phyloP scores from a whole-genome alignment of 2,113 vertebrate species.

The Guaruba guarouba region DNA sequence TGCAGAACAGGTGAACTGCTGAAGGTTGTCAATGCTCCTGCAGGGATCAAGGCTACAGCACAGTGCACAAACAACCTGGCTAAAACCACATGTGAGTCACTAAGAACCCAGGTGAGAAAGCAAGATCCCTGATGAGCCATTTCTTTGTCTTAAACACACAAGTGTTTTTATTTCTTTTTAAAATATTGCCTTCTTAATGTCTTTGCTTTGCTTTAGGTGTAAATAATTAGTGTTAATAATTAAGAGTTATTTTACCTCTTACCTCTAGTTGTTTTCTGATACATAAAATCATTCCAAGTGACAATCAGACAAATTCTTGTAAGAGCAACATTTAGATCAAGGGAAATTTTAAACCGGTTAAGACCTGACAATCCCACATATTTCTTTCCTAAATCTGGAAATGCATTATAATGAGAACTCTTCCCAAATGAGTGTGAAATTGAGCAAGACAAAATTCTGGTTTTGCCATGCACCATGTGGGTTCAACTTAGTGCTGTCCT shows the following conservation, averaged over 20 bases:
- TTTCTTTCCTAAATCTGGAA: not conserved
- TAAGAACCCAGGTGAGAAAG: not conserved
- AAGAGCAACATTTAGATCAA: not conserved
- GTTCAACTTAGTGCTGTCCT: not conserved
- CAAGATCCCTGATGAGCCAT: not conserved
- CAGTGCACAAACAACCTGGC: not conserved
- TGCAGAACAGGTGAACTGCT: not conserved
- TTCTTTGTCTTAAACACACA: not conserved
- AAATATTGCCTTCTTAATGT: not conserved
- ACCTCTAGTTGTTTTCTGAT: not conserved
- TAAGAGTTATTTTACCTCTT: not conserved
- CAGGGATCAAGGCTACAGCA: not conserved
- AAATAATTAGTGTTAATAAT: not conserved
- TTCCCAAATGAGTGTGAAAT: not conserved
- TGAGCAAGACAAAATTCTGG: not conserved
- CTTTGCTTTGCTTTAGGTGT: not conserved
- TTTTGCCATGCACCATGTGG: not conserved
- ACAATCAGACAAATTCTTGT: not conserved
- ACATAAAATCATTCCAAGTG: not conserved
- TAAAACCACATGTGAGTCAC: not conserved
- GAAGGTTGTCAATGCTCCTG: not conserved
- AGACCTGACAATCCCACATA: not conserved
- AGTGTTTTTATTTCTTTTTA: not conserved
- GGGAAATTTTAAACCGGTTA: not conserved
- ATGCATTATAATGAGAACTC: not conserved